Conservation (phyloP, 2,888 invertebrate species). For the Pomacea canaliculata region DNA sequence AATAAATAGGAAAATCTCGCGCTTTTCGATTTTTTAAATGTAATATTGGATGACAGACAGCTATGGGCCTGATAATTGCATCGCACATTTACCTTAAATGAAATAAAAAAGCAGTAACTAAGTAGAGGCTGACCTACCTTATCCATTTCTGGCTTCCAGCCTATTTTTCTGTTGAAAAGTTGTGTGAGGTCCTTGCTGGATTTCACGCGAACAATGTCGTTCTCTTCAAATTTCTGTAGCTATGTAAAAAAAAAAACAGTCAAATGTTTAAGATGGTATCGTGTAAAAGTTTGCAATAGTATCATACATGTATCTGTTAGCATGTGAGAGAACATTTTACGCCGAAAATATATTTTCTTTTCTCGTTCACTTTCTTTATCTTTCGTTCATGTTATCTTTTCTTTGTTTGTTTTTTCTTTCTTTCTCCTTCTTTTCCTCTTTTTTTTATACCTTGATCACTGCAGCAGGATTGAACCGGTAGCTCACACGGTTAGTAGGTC, state of each 20-base stretch:
- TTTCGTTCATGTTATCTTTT: not conserved
- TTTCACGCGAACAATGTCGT: slow-evolving; percentile 16
- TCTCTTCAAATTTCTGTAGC: not conserved
- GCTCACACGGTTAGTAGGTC: not conserved
- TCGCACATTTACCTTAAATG: no score
- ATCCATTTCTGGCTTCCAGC: slow-evolving; percentile 23
- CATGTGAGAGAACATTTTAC: not conserved
- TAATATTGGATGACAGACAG: no score
- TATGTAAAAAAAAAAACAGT: not conserved
- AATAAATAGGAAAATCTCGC: no score
- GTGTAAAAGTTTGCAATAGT: not conserved
- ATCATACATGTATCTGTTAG: not conserved
- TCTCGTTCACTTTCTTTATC: no score
- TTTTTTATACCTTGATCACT: slow-evolving; percentile 21
- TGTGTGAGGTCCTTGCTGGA: slow-evolving; percentile 8
- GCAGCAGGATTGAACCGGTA: slow-evolving; percentile 20
- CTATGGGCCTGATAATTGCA: no score
- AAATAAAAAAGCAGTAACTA: not conserved
- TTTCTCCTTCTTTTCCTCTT: not conserved
- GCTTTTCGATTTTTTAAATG: no score
- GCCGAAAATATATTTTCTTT: not conserved
- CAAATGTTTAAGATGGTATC: not conserved
- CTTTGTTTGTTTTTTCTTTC: not conserved
- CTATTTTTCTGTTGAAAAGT: slow-evolving; percentile 11
- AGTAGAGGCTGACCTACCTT: slow-evolving; percentile 3